These are phyloP conservation scores for Perdix hodgsoniae DNA, from an alignment of 2,797 vertebrate genomes.

Conservation along the genomic window DNA sequence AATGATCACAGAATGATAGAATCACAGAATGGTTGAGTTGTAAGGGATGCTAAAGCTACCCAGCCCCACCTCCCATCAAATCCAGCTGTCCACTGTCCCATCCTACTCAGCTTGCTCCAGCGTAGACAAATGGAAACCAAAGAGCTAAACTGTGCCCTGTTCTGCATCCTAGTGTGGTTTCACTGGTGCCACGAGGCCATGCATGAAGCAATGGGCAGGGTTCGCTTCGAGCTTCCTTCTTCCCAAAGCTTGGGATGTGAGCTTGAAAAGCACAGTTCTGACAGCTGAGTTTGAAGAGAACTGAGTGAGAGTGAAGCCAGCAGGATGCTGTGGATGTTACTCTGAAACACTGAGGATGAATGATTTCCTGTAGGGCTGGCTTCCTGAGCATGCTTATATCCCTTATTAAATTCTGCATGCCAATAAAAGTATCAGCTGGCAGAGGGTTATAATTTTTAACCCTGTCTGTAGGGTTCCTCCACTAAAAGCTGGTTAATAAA, in stretches of 20 bases:
- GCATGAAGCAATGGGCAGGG: background rate
- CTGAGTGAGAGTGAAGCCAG: background rate
- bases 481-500: background rate
- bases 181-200: background rate
- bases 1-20: background rate
- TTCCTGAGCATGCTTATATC: background rate
- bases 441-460: background rate
- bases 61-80: background rate
- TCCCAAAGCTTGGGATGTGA: background rate
- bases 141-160: background rate
- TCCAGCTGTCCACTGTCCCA: background rate
- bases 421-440: background rate
- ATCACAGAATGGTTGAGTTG: background rate
- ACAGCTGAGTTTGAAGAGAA: background rate
- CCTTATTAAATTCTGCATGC: background rate
- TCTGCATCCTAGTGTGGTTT: background rate
- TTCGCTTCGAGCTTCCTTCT: background rate
- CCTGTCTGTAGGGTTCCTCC: background rate
- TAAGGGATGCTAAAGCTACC: background rate
- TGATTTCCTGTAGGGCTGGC: conserved; percentile 11
- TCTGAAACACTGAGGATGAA: background rate
- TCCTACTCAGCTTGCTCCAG: background rate
- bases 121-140: background rate
- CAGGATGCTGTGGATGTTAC: background rate
- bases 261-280: background rate